These are phyloP conservation scores for Argopecten irradians DNA, from an alignment of 1,140 invertebrate genomes.

Conservation along the genomic window DNA sequence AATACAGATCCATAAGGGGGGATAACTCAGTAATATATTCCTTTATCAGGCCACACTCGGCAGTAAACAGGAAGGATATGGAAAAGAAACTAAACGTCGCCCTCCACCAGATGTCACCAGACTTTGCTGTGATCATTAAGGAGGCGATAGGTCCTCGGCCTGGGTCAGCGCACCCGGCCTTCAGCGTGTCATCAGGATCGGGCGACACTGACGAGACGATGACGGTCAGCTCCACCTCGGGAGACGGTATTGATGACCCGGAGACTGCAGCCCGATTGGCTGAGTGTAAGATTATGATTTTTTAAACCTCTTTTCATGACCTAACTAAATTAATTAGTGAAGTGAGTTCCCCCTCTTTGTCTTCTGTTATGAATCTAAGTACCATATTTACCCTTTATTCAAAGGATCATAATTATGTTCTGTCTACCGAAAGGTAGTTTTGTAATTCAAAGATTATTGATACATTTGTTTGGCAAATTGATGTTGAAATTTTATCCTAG, in stretches of 20 bases:
- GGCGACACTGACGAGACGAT: neutral
- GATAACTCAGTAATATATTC: too few species aligned
- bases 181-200: neutral
- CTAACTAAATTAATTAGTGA: neutral
- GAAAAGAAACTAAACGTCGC: constrained; percentile 56
- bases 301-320: neutral
- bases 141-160: constrained; percentile 52
- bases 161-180: constrained; percentile 22
- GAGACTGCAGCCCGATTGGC: constrained; percentile 37
- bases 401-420: too few species aligned
- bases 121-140: constrained; percentile 54
- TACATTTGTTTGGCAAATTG: too few species aligned
- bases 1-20: too few species aligned
- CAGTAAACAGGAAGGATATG: constrained; percentile 36
- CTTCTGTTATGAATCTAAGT: too few species aligned
- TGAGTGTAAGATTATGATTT: constrained; percentile 37
- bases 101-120: constrained; percentile 60
- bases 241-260: constrained; percentile 19
- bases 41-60: constrained; percentile 61
- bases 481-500: too few species aligned
- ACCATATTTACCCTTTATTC: too few species aligned
- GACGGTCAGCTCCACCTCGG: constrained; percentile 27
- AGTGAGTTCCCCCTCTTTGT: too few species aligned
- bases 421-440: too few species aligned
- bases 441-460: too few species aligned